A percentile compares a stretch with the other conserved stretches of the same genome.
Conservation (phyloP, 2,113 vertebrate species). For the Odobenus rosmarus region DNA sequence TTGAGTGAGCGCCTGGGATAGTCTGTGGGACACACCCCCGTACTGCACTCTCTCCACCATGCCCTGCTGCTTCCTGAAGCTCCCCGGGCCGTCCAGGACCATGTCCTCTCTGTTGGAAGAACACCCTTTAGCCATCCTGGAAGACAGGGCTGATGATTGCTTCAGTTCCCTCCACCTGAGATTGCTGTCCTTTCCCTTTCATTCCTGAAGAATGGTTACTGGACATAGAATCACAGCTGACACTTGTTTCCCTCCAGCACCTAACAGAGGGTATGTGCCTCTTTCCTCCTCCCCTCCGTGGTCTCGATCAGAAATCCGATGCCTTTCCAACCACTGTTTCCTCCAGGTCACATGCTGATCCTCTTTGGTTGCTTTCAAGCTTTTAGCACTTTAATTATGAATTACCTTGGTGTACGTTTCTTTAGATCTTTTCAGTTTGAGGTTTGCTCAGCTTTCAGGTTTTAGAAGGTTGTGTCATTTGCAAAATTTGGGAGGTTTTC, state of each 20-base stretch:
- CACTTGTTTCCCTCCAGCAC: too few relatives aligned
- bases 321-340: neutral
- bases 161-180: too few relatives aligned
- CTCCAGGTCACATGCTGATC: neutral
- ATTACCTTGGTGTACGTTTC: neutral
- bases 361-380: neutral
- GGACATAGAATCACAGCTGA: too few relatives aligned
- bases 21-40: fast-evolving
- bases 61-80: neutral
- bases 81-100: neutral
- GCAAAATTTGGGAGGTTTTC: neutral
- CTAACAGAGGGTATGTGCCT: neutral
- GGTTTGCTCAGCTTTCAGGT: neutral
- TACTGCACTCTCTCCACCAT: neutral
- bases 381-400: neutral
- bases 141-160: neutral
- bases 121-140: neutral
- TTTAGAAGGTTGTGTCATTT: neutral
- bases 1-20: neutral
- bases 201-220: neutral
- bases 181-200: neutral
- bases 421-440: neutral
- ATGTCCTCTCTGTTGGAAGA: neutral
- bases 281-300: neutral
- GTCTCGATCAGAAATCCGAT: neutral